Base-by-base conservation (phyloP, 2,797 vertebrate species). In the Pitangus sulphuratus region DNA sequence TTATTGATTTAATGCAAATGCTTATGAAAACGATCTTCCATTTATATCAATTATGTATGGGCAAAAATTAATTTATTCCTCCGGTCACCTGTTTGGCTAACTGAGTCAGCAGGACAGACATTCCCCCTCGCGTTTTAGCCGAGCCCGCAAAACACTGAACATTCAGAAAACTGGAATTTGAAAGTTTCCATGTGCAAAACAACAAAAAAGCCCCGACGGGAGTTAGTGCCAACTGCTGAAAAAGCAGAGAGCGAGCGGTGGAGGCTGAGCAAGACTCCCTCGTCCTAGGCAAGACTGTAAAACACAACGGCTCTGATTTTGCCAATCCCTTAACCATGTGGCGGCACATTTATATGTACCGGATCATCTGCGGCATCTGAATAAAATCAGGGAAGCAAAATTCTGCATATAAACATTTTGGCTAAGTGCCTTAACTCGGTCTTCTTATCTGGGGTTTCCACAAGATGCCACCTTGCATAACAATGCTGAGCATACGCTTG, bases 1-100 rank as follows among this genome's bases (percentile, higher is more conserved):
- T 94, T 96, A 97, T 95, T 97, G 91, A 98, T 98, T 98, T 94
- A 95, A 96, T 94, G 92, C 89, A 97, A 94, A 96, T 97, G 90
- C 87, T 95, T 97, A 95, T 95, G 96, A 97, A 96, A 95, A 92
- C 82, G 89, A 95, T 95, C 93, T 96, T 97, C 97, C 87, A 82
- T 97, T 97, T 96, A 58, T 96, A 97, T 98, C 88, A 95, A 93
- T 97, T 98, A 97, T 94, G 80, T 93, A 96, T 97, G 89, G 96
- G 45, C 69, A 97, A 95, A 97, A 97, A 97, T 97, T 97, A 97
- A 97, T 98, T 97, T 97, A 94, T 97, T 97, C 97, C 96, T 97
- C 93, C 22, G 95, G 90, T 96, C 95, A 96, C 91, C 97, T 91
- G 85, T 97, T 97, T 96, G 90, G 75, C 96, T 96, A 77, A 80